Conservation (phyloP, 2,888 invertebrate genomes). For the Rhagium mordax region DNA sequence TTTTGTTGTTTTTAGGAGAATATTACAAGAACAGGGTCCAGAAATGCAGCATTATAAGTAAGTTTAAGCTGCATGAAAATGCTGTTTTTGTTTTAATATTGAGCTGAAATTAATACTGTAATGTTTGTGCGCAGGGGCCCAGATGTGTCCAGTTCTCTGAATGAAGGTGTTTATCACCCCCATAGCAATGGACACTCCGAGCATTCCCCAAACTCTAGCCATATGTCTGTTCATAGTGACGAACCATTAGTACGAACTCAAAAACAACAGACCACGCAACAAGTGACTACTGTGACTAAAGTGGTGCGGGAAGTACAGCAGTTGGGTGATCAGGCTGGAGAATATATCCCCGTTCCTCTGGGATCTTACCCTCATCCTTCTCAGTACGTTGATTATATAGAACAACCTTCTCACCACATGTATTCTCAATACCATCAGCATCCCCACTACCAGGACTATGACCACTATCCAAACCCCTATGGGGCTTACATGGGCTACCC, state of each 20-base stretch:
- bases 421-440: conserved; percentile 71
- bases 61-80: conserved; percentile 65
- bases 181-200: conserved; percentile 79
- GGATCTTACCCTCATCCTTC: conserved; percentile 69
- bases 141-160: conserved; percentile 62
- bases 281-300: conserved; percentile 82
- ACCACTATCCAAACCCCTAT: conserved; percentile 73
- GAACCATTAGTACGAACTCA: conserved; percentile 75
- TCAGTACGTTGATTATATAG: conserved; percentile 71
- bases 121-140: conserved; percentile 57
- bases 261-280: conserved; percentile 79
- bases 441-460: conserved; percentile 74
- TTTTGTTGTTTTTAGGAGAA: conserved; percentile 73
- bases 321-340: conserved; percentile 73
- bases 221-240: conserved; percentile 72
- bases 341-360: conserved; percentile 72
- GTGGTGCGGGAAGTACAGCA: conserved; percentile 77
- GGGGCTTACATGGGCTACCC: conserved; percentile 70
- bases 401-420: conserved; percentile 69
- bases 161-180: conserved; percentile 67
- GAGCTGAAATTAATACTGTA: conserved; percentile 22
- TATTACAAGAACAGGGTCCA: conserved; percentile 76
- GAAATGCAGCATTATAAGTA: conserved; percentile 80
- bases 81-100: conserved; percentile 19
- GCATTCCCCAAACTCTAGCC: conserved; percentile 76